A percentile compares a stretch with the other conserved stretches of the same genome.
Evolutionary conservation across 2,797 vertebrate species (phyloP).

Genomic region (Leucoraja ocellata): DNA sequence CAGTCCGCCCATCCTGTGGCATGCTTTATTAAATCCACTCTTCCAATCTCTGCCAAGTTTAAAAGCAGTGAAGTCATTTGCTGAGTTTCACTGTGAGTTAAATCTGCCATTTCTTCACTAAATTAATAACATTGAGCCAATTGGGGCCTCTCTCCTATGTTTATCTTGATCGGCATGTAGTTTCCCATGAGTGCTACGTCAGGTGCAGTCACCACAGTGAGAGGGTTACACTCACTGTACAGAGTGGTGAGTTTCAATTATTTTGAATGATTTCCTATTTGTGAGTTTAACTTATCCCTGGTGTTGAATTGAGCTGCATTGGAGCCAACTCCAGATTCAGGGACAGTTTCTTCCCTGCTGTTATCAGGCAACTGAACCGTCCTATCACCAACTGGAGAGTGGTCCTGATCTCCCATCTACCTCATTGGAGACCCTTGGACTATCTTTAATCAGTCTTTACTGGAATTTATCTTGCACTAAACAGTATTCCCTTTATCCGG

Average conservation of each 20-base stretch:
- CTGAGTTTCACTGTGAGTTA: neutral
- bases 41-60: neutral
- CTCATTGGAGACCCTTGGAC: no score
- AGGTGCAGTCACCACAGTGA: neutral
- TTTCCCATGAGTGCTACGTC: neutral
- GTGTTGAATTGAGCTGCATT: neutral
- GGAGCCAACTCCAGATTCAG: neutral
- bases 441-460: no score
- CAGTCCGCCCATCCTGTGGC: neutral
- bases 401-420: no score
- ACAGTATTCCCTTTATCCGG: no score
- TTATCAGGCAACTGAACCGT: no score
- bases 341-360: no score
- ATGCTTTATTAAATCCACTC: neutral
- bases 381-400: no score
- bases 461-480: no score
- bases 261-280: neutral
- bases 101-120: neutral
- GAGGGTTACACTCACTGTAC: neutral
- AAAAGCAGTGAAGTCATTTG: neutral
- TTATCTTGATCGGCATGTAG: neutral
- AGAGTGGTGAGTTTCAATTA: neutral
- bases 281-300: neutral
- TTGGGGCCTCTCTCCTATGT: no score
- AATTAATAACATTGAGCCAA: neutral